Evolutionary conservation across 2,888 invertebrate species (phyloP).

Genomic region (Pimpla rufipes): DNA sequence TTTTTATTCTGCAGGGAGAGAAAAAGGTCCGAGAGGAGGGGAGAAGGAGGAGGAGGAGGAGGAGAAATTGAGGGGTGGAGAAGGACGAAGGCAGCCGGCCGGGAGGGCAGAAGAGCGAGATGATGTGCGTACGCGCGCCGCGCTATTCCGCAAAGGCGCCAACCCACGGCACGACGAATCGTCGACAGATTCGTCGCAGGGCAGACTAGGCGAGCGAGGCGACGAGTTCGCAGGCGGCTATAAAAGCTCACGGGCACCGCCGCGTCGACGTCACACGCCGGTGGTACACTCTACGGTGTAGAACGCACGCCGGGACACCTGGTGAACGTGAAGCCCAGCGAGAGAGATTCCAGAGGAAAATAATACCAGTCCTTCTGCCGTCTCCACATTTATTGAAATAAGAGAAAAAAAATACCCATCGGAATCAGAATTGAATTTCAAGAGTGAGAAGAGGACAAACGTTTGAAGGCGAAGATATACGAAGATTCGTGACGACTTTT

Average conservation of each 20-base stretch:
- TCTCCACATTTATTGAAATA: background rate
- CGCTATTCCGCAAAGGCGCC: conserved; percentile 52
- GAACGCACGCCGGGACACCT: conserved; percentile 71
- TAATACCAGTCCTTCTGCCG: background rate
- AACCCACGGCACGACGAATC: conserved; percentile 56
- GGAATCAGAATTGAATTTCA: no score
- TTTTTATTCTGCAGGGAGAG: conserved; percentile 4
- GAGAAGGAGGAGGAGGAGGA: no score
- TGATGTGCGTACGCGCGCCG: conserved; percentile 43
- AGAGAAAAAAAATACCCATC: background rate
- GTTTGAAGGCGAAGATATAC: no score
- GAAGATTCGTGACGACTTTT: no score
- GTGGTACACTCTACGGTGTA: conserved; percentile 80
- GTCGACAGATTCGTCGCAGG: conserved; percentile 64
- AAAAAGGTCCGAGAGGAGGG: background rate
- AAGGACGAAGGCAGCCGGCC: conserved; percentile 4
- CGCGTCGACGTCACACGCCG: conserved; percentile 82
- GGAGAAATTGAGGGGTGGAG: background rate
- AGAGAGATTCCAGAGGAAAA: background rate
- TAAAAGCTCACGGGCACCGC: conserved; percentile 81
- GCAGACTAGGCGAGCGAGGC: conserved; percentile 66
- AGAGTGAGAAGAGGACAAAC: no score
- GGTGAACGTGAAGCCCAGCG: conserved; percentile 62
- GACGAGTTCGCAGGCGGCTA: conserved; percentile 78
- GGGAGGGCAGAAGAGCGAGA: conserved; percentile 20